Base-by-base conservation (phyloP, 2,113 vertebrate species). In the Scomber japonicus region DNA sequence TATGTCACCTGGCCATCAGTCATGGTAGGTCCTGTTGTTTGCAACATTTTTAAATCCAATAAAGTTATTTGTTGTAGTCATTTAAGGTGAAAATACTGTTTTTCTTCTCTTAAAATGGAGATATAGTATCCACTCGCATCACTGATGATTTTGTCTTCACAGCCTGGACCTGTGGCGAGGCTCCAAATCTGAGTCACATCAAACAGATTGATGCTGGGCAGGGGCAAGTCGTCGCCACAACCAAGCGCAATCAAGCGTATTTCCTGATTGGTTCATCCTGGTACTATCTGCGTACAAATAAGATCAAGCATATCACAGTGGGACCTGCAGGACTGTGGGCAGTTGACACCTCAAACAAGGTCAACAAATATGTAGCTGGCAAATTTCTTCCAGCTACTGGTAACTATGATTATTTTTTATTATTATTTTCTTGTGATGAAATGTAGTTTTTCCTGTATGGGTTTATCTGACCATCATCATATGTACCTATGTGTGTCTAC, bases 131-230 rank as follows among this genome's bases (percentile, higher is more conserved):
- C 35, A 40, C 35, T 40, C 35, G 5, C 31, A 35, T 35, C 31
- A 35, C 31, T 35, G 31, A 12, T 51, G 7, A 15, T 48, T 16
- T 51, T 51, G 5, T n/a, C n/a, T 11, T 16, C 12, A 8, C 12
- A 68, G 64, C 64, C 2, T 67, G 64, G 55, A 60, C 1, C 7
- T 68, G 75, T 27, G 4, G 17, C 15, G 12, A 40, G 6, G 61
- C 17, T 16, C 53, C 14, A 0, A 1, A 3, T 10, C 16, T 68
- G n/a, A 16, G 24, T 21, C 1, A 13, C 3, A 8, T 27, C 7
- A 9, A 30, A 12, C 57, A 74, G 57, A 51, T 74, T 14, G 72
- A 55, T 63, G 72, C 72, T 11, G 48, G 72, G 7, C 60, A 24
- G 10, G 72, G 72, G 1, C 19, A 64, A 12, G 49, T 64, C n/a